These are phyloP conservation scores for Eufriesea mexicana DNA, from an alignment of 1,140 invertebrate genomes.

Conservation along the genomic window DNA sequence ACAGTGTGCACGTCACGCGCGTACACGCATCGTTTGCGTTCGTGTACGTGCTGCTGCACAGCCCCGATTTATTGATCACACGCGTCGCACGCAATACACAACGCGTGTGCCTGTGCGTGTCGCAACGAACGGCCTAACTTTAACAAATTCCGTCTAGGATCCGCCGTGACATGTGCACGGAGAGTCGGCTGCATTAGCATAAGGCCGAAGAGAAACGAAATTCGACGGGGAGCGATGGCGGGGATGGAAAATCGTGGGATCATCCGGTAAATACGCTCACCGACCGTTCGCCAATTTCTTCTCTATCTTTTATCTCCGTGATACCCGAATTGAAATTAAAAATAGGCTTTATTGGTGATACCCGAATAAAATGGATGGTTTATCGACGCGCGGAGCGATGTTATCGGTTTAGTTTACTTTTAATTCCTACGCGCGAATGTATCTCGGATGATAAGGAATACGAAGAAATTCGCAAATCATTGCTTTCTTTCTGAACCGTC, in stretches of 20 bases:
- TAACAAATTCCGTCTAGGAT: conserved; percentile 58
- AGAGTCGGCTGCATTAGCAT: conserved; percentile 28
- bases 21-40: conserved; percentile 61
- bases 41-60: conserved; percentile 71
- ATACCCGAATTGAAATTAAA: no score
- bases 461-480: no score
- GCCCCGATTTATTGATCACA: conserved; percentile 81
- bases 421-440: no score
- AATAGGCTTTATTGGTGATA: no score
- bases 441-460: no score
- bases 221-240: neutral
- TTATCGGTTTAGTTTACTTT: no score
- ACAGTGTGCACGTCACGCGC: conserved; percentile 55
- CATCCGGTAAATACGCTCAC: neutral
- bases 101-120: conserved; percentile 66
- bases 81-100: conserved; percentile 76
- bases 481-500: no score
- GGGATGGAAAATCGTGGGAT: conserved; percentile 2
- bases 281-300: neutral
- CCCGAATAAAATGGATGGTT: no score
- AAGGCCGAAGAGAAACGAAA: conserved; percentile 19
- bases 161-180: conserved; percentile 30
- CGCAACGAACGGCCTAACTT: conserved; percentile 48
- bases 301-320: no score
- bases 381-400: no score